These are phyloP conservation scores for Hoplostethus atlanticus DNA, from an alignment of 2,797 vertebrate species.

Conservation along the genomic window DNA sequence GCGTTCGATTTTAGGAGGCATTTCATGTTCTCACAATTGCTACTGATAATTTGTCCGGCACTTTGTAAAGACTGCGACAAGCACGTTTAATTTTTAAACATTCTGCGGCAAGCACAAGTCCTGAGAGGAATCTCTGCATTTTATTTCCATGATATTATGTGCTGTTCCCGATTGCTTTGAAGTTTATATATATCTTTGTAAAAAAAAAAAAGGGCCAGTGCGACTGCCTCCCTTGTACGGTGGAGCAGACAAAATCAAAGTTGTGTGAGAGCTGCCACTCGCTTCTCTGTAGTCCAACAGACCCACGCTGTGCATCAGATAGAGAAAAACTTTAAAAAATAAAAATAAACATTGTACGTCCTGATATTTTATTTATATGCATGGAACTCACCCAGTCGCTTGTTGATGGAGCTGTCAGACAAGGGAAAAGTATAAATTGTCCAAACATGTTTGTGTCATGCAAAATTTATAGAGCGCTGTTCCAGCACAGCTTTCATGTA, in stretches of 20 bases:
- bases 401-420: conserved; percentile 76
- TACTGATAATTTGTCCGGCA: conserved; percentile 63
- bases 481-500: conserved; percentile 60
- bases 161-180: conserved; percentile 66
- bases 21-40: conserved; percentile 59
- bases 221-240: conserved; percentile 30
- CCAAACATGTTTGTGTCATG: conserved; percentile 69
- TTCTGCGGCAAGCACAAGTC: conserved; percentile 55
- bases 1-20: conserved; percentile 33
- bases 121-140: conserved; percentile 66
- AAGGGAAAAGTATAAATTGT: conserved; percentile 70
- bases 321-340: conserved; percentile 52
- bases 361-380: conserved; percentile 79
- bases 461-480: conserved; percentile 72
- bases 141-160: conserved; percentile 71
- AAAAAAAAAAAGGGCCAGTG: conserved; percentile 14
- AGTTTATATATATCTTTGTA: conserved; percentile 68
- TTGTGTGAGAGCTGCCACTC: conserved; percentile 58
- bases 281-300: conserved; percentile 58
- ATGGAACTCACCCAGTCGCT: conserved; percentile 64
- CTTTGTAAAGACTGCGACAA: conserved; percentile 66
- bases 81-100: conserved; percentile 74
- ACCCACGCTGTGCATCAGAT: conserved; percentile 52
- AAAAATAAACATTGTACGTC: conserved; percentile 40
- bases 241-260: conserved; percentile 64